Conservation (phyloP, 2,797 vertebrate genomes). For the Liparis tanakae region DNA sequence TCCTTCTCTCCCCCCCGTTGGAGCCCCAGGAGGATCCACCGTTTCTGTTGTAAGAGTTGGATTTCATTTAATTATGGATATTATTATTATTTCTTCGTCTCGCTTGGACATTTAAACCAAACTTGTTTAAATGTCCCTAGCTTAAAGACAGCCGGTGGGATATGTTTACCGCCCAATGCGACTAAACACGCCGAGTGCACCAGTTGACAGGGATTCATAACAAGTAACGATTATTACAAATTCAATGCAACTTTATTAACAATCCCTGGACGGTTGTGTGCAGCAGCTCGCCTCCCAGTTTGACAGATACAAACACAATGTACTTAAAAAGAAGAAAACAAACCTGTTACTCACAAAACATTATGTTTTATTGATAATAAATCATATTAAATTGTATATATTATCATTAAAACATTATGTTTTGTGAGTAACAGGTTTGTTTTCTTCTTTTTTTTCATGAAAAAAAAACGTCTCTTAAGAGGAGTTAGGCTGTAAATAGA, state of each 20-base stretch:
- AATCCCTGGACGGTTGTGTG: neutral
- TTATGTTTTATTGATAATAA: no score
- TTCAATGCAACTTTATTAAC: neutral
- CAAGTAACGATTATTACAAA: neutral
- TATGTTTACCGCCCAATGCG: neutral
- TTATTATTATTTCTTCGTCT: neutral
- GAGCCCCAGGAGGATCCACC: constrained; percentile 9
- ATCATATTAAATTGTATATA: no score
- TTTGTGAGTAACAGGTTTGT: neutral
- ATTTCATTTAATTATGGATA: neutral
- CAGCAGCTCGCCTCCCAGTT: neutral
- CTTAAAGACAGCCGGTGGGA: neutral
- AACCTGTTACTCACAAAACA: neutral
- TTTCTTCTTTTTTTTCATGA: no score
- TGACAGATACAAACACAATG: neutral
- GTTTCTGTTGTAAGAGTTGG: neutral
- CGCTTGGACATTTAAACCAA: constrained; percentile 3
- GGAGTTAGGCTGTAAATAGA: neutral
- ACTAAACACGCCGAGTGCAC: neutral
- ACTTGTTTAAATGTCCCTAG: neutral
- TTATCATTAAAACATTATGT: no score
- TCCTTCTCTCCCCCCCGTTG: constrained; percentile 9
- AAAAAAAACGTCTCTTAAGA: neutral
- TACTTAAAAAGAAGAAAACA: neutral
- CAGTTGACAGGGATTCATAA: neutral